These are phyloP conservation scores for Carabus problematicus DNA, from an alignment of 2,888 invertebrate species.

Conservation along the genomic window DNA sequence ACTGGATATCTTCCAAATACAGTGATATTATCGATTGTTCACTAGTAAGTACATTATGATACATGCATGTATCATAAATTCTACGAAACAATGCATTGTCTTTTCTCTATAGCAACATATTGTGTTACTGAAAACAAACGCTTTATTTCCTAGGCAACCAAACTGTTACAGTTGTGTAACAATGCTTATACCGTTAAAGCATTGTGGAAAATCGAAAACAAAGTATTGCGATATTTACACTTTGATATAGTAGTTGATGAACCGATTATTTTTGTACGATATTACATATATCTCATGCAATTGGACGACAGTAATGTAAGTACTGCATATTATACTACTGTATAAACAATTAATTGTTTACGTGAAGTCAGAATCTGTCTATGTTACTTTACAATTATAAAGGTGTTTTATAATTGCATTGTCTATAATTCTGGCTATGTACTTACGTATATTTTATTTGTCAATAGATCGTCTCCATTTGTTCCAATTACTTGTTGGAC, in stretches of 20 bases:
- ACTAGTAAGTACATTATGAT: constrained; percentile 19
- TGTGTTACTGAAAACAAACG: no score
- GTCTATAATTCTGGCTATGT: no score
- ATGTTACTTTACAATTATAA: neutral
- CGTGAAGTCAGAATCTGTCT: no score
- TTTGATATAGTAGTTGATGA: constrained; percentile 25
- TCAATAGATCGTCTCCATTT: constrained; percentile 16
- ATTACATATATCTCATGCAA: constrained; percentile 32
- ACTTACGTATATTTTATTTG: no score
- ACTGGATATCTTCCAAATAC: constrained; percentile 29
- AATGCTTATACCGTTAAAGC: constrained; percentile 13
- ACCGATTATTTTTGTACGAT: constrained; percentile 26
- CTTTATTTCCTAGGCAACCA: constrained; percentile 16
- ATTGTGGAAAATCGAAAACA: constrained; percentile 19
- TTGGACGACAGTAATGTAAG: constrained; percentile 31
- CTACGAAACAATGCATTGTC: neutral
- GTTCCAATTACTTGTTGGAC: constrained; percentile 26
- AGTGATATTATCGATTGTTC: constrained; percentile 6
- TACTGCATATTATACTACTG: constrained; percentile 3
- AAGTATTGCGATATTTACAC: constrained; percentile 16
- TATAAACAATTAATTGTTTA: no score
- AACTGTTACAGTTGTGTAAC: constrained; percentile 17
- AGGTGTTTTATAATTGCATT: no score
- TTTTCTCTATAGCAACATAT: neutral
- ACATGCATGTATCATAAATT: neutral